A percentile compares a stretch with the other conserved stretches of the same genome.
These are phyloP conservation scores for Drosophila eohydei DNA, from an alignment of 2,888 invertebrate species.

Conservation along the genomic window DNA sequence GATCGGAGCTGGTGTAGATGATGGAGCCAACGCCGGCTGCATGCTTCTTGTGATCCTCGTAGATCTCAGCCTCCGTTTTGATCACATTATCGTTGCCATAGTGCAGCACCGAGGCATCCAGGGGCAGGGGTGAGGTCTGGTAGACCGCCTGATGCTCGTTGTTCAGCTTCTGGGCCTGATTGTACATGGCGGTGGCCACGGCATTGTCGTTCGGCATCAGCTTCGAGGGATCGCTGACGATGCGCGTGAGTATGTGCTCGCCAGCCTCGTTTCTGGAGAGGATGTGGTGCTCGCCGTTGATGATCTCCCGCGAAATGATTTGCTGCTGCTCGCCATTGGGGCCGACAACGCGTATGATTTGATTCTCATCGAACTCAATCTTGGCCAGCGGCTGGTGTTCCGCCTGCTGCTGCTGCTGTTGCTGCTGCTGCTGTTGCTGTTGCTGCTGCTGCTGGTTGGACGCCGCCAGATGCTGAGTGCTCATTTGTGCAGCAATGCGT, in stretches of 20 bases:
- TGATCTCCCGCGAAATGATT: conserved; percentile 85
- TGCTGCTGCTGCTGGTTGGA: conserved; percentile 57
- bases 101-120: conserved; percentile 84
- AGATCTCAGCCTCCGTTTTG: conserved; percentile 84
- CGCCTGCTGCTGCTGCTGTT: conserved; percentile 56
- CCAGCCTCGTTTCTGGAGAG: conserved; percentile 85
- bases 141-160: conserved; percentile 82
- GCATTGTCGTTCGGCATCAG: conserved; percentile 84
- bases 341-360: conserved; percentile 85
- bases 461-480: conserved; percentile 59
- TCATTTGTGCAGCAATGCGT: conserved; percentile 83
- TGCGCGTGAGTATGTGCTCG: conserved; percentile 85
- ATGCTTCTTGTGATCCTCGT: conserved; percentile 83
- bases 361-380: conserved; percentile 85
- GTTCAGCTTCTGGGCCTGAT: conserved; percentile 84
- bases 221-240: conserved; percentile 85
- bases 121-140: conserved; percentile 84
- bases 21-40: conserved; percentile 83
- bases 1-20: conserved; percentile 84
- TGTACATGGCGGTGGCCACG: conserved; percentile 84
- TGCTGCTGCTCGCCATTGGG: conserved; percentile 85
- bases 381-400: conserved; percentile 84
- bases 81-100: conserved; percentile 82
- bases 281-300: conserved; percentile 85
- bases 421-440: conserved; percentile 24